phyloP scores from a whole-genome alignment of 2,113 vertebrate genomes.

The Coryphaenoides rupestris region DNA sequence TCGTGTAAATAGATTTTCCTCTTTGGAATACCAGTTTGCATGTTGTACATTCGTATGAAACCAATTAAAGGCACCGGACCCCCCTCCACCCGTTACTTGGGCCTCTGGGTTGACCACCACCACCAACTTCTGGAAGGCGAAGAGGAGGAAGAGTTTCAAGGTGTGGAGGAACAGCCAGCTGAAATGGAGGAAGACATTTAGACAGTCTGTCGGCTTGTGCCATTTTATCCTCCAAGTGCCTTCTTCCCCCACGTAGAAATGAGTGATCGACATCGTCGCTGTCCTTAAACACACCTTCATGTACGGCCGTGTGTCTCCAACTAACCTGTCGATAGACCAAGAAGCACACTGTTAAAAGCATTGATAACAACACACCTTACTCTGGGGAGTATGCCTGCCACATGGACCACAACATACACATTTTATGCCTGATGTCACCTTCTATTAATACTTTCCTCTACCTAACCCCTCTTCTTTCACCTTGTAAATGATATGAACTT shows the following conservation, averaged over 20 bases:
- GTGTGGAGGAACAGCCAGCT: not conserved
- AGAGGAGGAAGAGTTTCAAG: no score
- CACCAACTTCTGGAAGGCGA: no score
- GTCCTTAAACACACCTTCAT: not conserved
- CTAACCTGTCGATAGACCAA: constrained; percentile 20
- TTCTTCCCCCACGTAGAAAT: constrained; percentile 56
- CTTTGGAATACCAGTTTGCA: constrained; percentile 45
- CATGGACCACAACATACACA: constrained; percentile 27
- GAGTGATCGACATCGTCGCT: constrained; percentile 48
- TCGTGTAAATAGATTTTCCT: constrained; percentile 57
- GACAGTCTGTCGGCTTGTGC: constrained; percentile 36
- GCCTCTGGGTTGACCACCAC: no score
- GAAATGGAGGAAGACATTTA: constrained; percentile 40
- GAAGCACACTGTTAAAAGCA: constrained; percentile 56
- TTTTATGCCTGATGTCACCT: constrained; percentile 35
- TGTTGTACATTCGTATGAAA: constrained; percentile 65
- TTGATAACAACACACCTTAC: constrained; percentile 25
- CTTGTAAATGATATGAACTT: constrained; percentile 56
- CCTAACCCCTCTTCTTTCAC: constrained; percentile 59
- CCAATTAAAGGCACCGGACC: constrained; percentile 49
- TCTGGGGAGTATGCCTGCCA: constrained; percentile 51
- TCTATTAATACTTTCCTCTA: constrained; percentile 52
- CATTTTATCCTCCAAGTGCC: constrained; percentile 68
- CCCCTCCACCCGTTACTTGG: constrained; percentile 9
- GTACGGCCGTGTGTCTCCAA: constrained; percentile 17